Evolutionary conservation across 2,888 invertebrate species (phyloP), one percentile per base, ranked within the genome.

Genomic region (Microctonus hyperodae): DNA sequence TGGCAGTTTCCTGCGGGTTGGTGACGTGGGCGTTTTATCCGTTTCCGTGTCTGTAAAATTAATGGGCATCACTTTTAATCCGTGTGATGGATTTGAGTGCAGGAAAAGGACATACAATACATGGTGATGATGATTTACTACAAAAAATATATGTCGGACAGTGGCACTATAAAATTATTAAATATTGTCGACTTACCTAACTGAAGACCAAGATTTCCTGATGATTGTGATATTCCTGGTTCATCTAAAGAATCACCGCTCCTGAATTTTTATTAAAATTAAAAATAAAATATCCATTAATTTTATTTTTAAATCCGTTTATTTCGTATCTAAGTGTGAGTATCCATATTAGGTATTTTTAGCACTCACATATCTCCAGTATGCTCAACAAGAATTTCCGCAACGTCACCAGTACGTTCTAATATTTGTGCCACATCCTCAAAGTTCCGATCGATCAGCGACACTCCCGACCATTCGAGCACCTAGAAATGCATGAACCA

Each of bases 1-100:
- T 86, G 96, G 96, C 87, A 96, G 89, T 91, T 95, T 95, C 90
- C 96, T 91, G 88, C 95, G 90, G 76, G 95, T 94, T 81, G 95
- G 94, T 82, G 94, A 94, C 76, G 93, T 91, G 82, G 94, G 94
- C 80, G 92, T 89, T 89, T 94, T 94, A 86, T 94, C 94, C 83
- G 89, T 88, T 85, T 94, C 94, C 78, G 91, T 90, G 87, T 94
- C 94, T 94, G 92, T 79, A 88, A 88, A 78, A 73, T 59, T 48
- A 70, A 70, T 59, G 51, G 44, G 55, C 67, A 65, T 25, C 40
- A 61, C 61, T 50, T 61, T 44, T 44, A 44, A 44, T 44, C n/a
- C 16, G 44, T 44, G 44, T 20, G 7, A 35, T 28, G 35, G 13
- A 50, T 61, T 51, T 23, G 28, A 48, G 28, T 50, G 44, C 13